Conservation (phyloP, 2,797 vertebrate genomes). For the Bufotes viridis region DNA sequence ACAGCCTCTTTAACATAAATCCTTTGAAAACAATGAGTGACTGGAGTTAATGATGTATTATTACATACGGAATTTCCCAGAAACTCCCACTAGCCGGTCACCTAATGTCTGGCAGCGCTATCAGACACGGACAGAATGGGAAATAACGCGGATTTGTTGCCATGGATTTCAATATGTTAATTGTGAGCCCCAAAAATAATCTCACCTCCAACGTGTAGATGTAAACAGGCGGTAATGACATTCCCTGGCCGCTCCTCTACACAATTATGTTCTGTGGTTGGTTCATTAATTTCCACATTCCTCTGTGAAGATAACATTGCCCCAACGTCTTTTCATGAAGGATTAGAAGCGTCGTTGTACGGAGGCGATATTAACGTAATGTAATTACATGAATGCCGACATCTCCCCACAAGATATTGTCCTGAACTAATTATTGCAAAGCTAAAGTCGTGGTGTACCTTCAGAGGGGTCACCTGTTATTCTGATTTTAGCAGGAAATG, state of each 20-base stretch:
- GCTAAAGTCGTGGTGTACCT: not conserved
- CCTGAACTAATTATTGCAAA: not conserved
- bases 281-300: conserved; percentile 48
- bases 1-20: too few relatives aligned
- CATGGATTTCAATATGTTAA: not conserved
- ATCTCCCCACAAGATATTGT: not conserved
- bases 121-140: not conserved
- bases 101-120: not conserved
- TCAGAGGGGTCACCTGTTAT: not conserved
- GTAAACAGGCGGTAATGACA: not conserved
- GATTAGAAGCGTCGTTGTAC: conserved; percentile 45
- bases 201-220: not conserved
- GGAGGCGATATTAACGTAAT: not conserved
- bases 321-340: conserved; percentile 32
- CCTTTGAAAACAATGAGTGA: too few relatives aligned
- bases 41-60: too few relatives aligned
- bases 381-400: not conserved
- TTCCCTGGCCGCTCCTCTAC: conserved; percentile 4
- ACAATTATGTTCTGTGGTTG: not conserved
- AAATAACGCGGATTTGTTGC: not conserved
- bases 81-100: not conserved
- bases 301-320: conserved; percentile 37
- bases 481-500: not conserved
- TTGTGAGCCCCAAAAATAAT: not conserved
- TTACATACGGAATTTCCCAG: not conserved